phyloP scores from a whole-genome alignment of 2,888 invertebrate genomes.

The Seira musarum region DNA sequence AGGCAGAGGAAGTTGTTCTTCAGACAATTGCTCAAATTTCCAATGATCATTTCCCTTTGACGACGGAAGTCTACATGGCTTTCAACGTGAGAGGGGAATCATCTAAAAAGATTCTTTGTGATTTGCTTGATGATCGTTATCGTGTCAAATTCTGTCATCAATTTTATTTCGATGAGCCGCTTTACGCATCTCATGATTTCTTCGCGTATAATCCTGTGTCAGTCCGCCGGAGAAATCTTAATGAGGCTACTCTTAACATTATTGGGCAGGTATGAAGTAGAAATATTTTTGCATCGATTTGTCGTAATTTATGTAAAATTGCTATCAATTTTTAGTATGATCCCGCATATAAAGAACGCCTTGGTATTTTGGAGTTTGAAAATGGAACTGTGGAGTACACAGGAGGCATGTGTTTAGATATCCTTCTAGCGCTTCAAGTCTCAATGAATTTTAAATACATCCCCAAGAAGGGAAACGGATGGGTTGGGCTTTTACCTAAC shows the following conservation, averaged over 20 bases:
- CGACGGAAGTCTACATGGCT: slow-evolving; percentile 25
- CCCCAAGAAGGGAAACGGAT: slow-evolving; percentile 43
- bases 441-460: slow-evolving; percentile 47
- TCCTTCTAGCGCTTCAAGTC: slow-evolving; percentile 37
- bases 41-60: slow-evolving; percentile 4
- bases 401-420: slow-evolving; percentile 43
- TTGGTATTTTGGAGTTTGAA: slow-evolving; percentile 12
- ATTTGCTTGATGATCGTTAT: slow-evolving; percentile 6
- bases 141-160: slow-evolving; percentile 19
- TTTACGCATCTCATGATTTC: slow-evolving; percentile 13
- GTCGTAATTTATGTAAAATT: neutral
- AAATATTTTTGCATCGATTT: neutral
- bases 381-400: slow-evolving; percentile 39
- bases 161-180: slow-evolving; percentile 6
- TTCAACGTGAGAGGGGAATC: neutral
- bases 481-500: slow-evolving; percentile 41
- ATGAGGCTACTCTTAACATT: slow-evolving; percentile 11
- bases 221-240: slow-evolving; percentile 16
- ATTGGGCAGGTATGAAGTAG: slow-evolving; percentile 35
- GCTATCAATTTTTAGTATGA: slow-evolving; percentile 35
- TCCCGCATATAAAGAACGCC: slow-evolving; percentile 32
- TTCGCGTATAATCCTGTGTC: slow-evolving; percentile 31
- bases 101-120: slow-evolving; percentile 16
- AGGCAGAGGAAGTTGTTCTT: slow-evolving; percentile 12
- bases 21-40: neutral